A percentile compares a stretch with the other conserved stretches of the same genome.
phyloP scores from a whole-genome alignment of 2,888 invertebrate genomes.

The Nomada flava region DNA sequence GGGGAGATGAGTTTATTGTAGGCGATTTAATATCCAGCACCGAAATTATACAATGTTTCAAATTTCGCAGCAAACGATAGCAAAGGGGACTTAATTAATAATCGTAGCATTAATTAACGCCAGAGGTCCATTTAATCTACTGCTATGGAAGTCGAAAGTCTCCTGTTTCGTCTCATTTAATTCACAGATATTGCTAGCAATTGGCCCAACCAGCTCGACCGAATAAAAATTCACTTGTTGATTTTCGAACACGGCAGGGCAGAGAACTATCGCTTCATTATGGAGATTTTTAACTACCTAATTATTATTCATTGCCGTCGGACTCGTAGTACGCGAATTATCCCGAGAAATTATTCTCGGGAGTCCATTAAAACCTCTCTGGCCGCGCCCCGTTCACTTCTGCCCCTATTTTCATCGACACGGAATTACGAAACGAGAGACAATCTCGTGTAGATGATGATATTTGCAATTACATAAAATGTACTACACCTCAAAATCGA shows the following conservation, averaged over 20 bases:
- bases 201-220: background rate
- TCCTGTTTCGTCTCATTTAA: background rate
- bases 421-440: background rate
- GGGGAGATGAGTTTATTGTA: background rate
- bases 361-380: conserved; percentile 37
- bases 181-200: no score
- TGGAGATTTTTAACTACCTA: conserved; percentile 49
- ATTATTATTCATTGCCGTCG: conserved; percentile 47
- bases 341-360: conserved; percentile 53
- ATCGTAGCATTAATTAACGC: conserved; percentile 17
- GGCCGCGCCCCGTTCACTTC: background rate
- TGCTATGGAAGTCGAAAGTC: no score
- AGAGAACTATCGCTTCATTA: conserved; percentile 50
- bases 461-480: conserved; percentile 31
- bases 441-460: conserved; percentile 7
- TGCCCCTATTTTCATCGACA: conserved; percentile 13
- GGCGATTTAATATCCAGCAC: background rate
- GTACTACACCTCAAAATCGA: conserved; percentile 8
- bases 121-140: background rate
- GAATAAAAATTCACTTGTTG: conserved; percentile 45
- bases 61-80: background rate
- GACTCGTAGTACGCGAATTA: conserved; percentile 50
- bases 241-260: conserved; percentile 38
- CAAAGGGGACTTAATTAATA: conserved; percentile 6
- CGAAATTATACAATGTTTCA: background rate